A percentile compares a stretch with the other conserved stretches of the same genome.
These are phyloP conservation scores for Ptychadena robeensis DNA, from an alignment of 2,797 vertebrate genomes.

Conservation along the genomic window DNA sequence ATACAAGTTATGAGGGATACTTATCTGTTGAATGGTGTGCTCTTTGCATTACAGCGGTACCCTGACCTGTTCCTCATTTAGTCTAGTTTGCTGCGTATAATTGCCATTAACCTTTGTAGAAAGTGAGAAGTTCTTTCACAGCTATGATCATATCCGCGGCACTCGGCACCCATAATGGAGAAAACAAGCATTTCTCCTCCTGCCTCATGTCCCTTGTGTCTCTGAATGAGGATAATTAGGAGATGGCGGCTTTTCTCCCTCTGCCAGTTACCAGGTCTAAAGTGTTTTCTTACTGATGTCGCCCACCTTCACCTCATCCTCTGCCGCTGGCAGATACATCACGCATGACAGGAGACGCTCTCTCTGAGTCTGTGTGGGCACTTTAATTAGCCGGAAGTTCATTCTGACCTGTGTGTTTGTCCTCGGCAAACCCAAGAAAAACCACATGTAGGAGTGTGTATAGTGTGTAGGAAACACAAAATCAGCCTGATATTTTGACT, in stretches of 20 bases:
- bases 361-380: conserved; percentile 71
- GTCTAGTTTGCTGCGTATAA: conserved; percentile 87
- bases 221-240: conserved; percentile 81
- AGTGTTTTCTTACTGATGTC: conserved; percentile 71
- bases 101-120: conserved; percentile 90
- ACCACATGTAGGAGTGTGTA: conserved; percentile 74
- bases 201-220: conserved; percentile 77
- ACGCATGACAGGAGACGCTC: conserved; percentile 74
- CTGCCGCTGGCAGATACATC: conserved; percentile 73
- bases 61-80: conserved; percentile 80
- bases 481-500: too few species aligned
- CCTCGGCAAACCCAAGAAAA: conserved; percentile 74
- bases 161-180: conserved; percentile 77
- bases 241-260: conserved; percentile 73
- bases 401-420: conserved; percentile 77
- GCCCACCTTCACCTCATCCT: conserved; percentile 74
- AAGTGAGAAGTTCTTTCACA: conserved; percentile 84
- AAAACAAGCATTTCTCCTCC: conserved; percentile 76
- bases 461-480: too few species aligned
- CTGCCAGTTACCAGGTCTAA: conserved; percentile 70
- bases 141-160: conserved; percentile 81
- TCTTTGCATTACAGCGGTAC: conserved; percentile 77
- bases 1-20: conserved; percentile 71
- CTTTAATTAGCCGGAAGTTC: conserved; percentile 82
- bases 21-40: conserved; percentile 71